Conservation (phyloP, 1,140 invertebrate genomes). For the Papilio xuthus region DNA sequence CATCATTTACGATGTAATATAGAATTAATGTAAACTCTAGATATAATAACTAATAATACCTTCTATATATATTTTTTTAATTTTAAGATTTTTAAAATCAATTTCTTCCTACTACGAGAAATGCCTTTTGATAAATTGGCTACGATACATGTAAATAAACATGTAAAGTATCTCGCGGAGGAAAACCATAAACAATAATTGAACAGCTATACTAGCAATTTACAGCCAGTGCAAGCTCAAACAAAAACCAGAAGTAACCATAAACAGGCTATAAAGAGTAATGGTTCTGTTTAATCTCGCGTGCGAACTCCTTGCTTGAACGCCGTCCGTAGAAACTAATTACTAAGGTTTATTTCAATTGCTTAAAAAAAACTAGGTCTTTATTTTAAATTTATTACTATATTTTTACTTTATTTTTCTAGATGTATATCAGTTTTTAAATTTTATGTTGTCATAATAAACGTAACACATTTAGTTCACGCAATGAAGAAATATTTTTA, state of each 20-base stretch:
- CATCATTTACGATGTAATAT: no score
- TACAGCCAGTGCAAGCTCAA: not conserved
- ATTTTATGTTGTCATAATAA: conserved; percentile 3
- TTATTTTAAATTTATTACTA: not conserved
- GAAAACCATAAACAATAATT: conserved; percentile 22
- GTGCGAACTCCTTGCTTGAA: conserved; percentile 30
- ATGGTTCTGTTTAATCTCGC: conserved; percentile 32
- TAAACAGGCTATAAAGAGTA: conserved; percentile 36
- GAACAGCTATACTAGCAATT: not conserved
- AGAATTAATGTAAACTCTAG: no score
- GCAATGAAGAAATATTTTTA: conserved; percentile 15
- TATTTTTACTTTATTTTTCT: not conserved
- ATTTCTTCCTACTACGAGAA: no score
- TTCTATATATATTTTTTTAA: no score
- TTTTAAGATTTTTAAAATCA: no score
- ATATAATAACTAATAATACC: no score
- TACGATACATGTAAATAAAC: not conserved
- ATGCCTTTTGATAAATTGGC: no score
- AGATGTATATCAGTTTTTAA: conserved; percentile 13
- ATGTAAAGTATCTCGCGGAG: not conserved
- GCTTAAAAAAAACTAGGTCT: conserved; percentile 11
- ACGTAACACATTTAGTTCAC: not conserved
- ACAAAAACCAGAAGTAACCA: conserved; percentile 35
- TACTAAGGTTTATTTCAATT: conserved; percentile 20
- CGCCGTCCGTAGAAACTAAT: conserved; percentile 25